Evolutionary conservation across 2,888 invertebrate genomes (phyloP).

Genomic region (Exephanes ischioxanthus): DNA sequence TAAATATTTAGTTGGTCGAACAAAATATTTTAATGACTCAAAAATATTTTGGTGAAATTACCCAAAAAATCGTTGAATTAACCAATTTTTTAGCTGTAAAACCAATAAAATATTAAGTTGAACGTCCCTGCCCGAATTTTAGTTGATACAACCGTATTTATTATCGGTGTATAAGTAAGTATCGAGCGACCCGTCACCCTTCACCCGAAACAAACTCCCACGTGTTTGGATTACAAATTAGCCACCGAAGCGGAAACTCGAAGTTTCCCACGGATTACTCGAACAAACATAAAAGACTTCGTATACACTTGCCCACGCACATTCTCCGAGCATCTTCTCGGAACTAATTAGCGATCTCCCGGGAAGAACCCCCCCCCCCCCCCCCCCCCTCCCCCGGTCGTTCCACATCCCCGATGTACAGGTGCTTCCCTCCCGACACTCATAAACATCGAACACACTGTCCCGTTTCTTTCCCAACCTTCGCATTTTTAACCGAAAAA

Average conservation of each 20-base stretch:
- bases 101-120: too few relatives aligned
- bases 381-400: not conserved
- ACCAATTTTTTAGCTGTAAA: too few relatives aligned
- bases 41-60: too few relatives aligned
- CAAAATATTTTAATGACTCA: too few relatives aligned
- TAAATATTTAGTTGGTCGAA: too few relatives aligned
- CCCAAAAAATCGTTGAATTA: too few relatives aligned
- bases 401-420: not conserved
- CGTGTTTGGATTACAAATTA: conserved; percentile 65
- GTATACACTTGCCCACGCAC: not conserved
- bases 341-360: conserved; percentile 45
- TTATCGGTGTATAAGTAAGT: not conserved
- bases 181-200: not conserved
- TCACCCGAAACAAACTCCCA: conserved; percentile 1
- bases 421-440: not conserved
- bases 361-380: conserved; percentile 8
- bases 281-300: conserved; percentile 52
- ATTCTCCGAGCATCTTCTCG: not conserved
- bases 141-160: too few relatives aligned
- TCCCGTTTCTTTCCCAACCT: conserved; percentile 19
- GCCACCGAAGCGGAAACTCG: conserved; percentile 55
- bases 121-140: too few relatives aligned
- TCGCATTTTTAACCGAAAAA: conserved; percentile 50
- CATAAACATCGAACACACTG: conserved; percentile 35
- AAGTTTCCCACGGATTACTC: conserved; percentile 66